These are phyloP conservation scores for Orchestia grillus DNA, from an alignment of 1,140 invertebrate genomes.

Conservation along the genomic window DNA sequence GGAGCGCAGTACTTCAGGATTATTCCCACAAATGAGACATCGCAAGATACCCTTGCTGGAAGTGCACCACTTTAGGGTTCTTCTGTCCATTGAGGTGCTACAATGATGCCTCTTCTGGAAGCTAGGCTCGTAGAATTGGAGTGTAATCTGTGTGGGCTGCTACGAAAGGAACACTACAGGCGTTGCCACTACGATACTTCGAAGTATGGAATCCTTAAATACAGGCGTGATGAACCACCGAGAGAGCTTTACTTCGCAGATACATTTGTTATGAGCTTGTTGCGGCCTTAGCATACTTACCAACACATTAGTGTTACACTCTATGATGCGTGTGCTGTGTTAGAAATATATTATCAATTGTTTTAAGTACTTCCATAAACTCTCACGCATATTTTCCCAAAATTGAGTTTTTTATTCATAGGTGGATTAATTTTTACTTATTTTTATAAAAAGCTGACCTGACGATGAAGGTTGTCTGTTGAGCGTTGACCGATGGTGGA, in stretches of 20 bases:
- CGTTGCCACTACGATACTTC: background rate
- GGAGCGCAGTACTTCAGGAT: too few relatives aligned
- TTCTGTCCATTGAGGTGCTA: background rate
- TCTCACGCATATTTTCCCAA: too few relatives aligned
- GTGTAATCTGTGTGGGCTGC: background rate
- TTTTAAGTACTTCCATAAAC: background rate
- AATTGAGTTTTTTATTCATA: too few relatives aligned
- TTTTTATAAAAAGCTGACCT: background rate
- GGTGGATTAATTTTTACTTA: background rate
- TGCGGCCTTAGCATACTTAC: background rate
- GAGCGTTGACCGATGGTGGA: constrained; percentile 10
- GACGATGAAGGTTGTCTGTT: constrained; percentile 45
- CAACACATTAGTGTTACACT: background rate
- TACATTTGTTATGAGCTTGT: background rate
- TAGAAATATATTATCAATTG: background rate
- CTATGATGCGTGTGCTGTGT: background rate
- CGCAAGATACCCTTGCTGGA: too few relatives aligned
- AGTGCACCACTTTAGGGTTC: background rate
- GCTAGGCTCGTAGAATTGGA: background rate
- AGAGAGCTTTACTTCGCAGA: background rate
- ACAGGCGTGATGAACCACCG: background rate
- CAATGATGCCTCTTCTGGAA: background rate
- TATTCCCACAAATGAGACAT: too few relatives aligned
- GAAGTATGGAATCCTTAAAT: background rate
- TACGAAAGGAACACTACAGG: too few relatives aligned